Evolutionary conservation across 2,888 invertebrate species (phyloP), one percentile per base, ranked within the genome.

Genomic region (Linyphia triangularis): DNA sequence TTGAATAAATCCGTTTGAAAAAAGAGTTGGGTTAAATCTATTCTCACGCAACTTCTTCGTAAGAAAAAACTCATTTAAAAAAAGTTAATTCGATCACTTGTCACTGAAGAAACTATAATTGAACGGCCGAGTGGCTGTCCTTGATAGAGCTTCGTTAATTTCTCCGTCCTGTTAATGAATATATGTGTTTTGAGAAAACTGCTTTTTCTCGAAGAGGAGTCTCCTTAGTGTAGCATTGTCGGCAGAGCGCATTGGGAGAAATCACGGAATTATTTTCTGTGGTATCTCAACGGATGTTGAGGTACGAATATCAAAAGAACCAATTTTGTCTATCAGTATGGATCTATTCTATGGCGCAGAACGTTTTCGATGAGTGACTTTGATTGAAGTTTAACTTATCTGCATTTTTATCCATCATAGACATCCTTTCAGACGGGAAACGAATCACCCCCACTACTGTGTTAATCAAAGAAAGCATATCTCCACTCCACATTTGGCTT

Each of bases 221-320:
- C 33, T 75, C 33, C 13, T 33, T 19, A 19, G 37, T 63, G 13
- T 69, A 57, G 75, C 75, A 65, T 59, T 26, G 51, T 19, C 16
- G 37, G 33, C 22, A 33, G 75, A 65, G 75, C 75, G 75, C 26
- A 67, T 33, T 26, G 43, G 33, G 6, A 43, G 59, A 70, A 70
- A 81, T 37, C 28, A 28, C 78, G 26, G 33, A 59, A 43, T 40
- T n/a, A n/a, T n/a, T n/a, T 70, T 70, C 26, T 51, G 13, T 28
- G 43, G 70, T 43, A 37, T 61, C 37, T 59, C 37, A 37, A 40
- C 61, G 16, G 61, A 77, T 77, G 73, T 73, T 73, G 43, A 26
- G 4, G 33, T 33, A 16, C 51, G 5, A 51, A 51, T 5, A n/a
- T 51, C 51, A 51, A 5, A 51, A 13, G n/a, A 40, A 40, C 40